Base-by-base conservation (phyloP, 2,797 vertebrate species). In the Sebastes alutus region DNA sequence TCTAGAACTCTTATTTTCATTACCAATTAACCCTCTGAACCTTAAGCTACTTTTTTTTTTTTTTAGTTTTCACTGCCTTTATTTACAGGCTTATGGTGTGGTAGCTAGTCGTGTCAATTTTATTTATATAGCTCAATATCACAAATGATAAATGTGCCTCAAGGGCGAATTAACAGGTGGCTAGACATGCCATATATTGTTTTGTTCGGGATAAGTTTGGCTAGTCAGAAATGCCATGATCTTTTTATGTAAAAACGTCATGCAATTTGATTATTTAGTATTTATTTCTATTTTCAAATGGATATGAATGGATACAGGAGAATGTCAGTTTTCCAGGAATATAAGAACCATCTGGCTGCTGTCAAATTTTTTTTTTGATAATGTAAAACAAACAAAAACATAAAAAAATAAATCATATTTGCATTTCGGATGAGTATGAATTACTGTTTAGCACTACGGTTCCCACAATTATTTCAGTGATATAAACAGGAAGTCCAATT, bases 1-100 rank as follows among this genome's bases (percentile, higher is more conserved):
- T 25, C 6, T 77, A n/a, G 4, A 33, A 69, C 23, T 25, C 23
- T n/a, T 78, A 56, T 22, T 79, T 77, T 74, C 46, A 77, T 59
- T 42, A 22, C 1, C 25, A 35, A 63, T 61, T 18, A 66, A 74
- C 54, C 35, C 55, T 29, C 12, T 55, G 27, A 49, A 77, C 14
- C 30, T n/a, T n/a, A 1, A 3, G 6, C 46, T 62, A 5, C 3
- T 18, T 49, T 8, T 8, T 49, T 49, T 32, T 32, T 38, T 63
- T 52, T 69, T 52, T 1, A 12, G 4, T 49, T 75, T 35, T n/a
- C 46, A 14, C 4, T 25, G 23, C 12, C 66, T 52, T 16, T 64
- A 29, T 52, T 59, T 12, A 35, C 10, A 63, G 0, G 2, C 30
- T 30, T 2, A 35, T 25, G 5, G 3, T 10, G n/a, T 54, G n/a